phyloP scores from a whole-genome alignment of 2,797 vertebrate species.

The Denticeps clupeoides region DNA sequence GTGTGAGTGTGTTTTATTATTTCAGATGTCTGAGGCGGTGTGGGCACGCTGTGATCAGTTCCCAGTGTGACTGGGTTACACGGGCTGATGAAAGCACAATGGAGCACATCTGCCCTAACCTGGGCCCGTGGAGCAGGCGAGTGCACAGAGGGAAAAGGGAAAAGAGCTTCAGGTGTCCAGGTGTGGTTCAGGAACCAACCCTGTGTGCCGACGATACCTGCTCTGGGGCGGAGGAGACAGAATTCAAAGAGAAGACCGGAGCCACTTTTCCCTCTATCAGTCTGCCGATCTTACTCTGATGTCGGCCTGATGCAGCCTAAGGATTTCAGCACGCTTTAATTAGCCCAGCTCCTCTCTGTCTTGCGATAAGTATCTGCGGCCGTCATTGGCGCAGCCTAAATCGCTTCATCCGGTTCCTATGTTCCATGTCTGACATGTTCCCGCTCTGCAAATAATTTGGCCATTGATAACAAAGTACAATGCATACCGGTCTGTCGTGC shows the following conservation, averaged over 20 bases:
- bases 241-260: not conserved
- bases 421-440: not conserved
- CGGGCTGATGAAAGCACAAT: not conserved
- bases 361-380: slow-evolving; percentile 10
- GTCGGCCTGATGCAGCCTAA: slow-evolving; percentile 2
- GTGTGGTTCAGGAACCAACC: no score
- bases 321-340: slow-evolving; percentile 19
- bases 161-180: no score
- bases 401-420: slow-evolving; percentile 1
- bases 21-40: slow-evolving; percentile 18
- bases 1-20: slow-evolving; percentile 7
- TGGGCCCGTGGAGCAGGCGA: not conserved
- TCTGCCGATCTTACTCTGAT: slow-evolving; percentile 1
- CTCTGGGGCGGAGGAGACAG: no score
- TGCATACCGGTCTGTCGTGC: no score
- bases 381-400: slow-evolving; percentile 7
- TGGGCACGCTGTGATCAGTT: slow-evolving; percentile 3
- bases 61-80: slow-evolving; percentile 19
- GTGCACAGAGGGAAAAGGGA: not conserved
- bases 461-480: no score
- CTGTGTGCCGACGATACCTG: no score
- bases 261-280: not conserved
- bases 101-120: not conserved
- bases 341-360: slow-evolving; percentile 3
- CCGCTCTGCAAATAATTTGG: not conserved